Evolutionary conservation across 1,140 invertebrate genomes (phyloP), one percentile per base, ranked within the genome.

Genomic region (Stegodyphus dumicola): DNA sequence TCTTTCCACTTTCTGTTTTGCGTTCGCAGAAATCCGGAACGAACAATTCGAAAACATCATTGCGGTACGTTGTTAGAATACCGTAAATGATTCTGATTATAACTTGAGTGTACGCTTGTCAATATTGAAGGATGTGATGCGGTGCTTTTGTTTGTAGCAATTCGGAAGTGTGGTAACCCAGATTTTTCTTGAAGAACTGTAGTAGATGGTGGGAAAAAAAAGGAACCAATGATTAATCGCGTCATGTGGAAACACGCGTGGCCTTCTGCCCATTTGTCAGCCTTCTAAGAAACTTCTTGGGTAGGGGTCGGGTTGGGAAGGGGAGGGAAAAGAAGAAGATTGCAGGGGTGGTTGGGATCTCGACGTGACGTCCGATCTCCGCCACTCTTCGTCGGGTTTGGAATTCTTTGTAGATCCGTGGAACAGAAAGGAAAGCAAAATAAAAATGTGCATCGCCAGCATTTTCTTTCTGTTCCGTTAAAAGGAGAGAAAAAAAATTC

Each of bases 291-390:
- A 60, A 9, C 56, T 60, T 60, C 56, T 15, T 60, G 9, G 1
- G 56, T 15, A 60, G 56, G 15, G 15, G 56, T 11, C 9, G 15
- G 15, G 15, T 15, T 60, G 56, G 56, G 9, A 15, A 15, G 4
- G 56, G 15, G 56, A 60, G 56, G 15, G 5, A 60, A 60, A 60
- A 60, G 9, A 60, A 60, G 9, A 60, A 60, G 56, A 60, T 60
- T 60, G 56, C 56, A 11, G 56, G 56, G 56, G 56, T 60, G 56
- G 56, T 60, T 60, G 56, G 56, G 56, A 60, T 60, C 56, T n/a
- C 7, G n/a, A 77, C 76, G 76, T 77, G 76, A 77, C 48, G 76
- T 77, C 76, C 76, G 76, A 77, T 33, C 33, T 33, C 3, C 33
- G 33, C 33, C 33, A 60, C 9, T 9, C 15, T 77, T 77, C 54